Evolutionary conservation across 1,140 invertebrate genomes (phyloP).

Genomic region (Linepithema humile): DNA sequence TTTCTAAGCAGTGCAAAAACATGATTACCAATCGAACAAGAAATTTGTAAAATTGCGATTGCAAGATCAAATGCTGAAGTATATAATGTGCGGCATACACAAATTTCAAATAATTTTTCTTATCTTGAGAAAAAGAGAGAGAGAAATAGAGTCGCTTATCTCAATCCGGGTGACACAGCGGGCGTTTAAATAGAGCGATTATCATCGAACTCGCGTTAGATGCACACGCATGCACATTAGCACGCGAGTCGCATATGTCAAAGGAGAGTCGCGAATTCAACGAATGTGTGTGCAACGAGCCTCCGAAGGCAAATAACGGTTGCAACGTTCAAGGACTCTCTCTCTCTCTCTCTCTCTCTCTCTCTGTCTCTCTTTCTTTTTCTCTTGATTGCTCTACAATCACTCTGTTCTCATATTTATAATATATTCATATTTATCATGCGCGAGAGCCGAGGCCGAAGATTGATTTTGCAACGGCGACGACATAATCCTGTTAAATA

Average conservation of each 20-base stretch:
- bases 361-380: conserved; percentile 51
- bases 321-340: conserved; percentile 68
- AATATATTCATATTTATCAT: conserved; percentile 84
- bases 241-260: neutral
- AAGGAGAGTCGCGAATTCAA: neutral
- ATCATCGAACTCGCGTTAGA: conserved; percentile 32
- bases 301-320: conserved; percentile 78
- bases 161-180: neutral
- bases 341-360: conserved; percentile 52
- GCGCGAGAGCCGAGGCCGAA: conserved; percentile 72
- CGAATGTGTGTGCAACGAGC: conserved; percentile 67
- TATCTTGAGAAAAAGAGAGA: neutral
- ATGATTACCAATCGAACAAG: neutral
- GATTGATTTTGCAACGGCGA: conserved; percentile 61
- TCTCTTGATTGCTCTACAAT: conserved; percentile 63
- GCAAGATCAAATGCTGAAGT: neutral
- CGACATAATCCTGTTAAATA: conserved; percentile 46
- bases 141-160: neutral
- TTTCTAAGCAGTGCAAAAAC: no score
- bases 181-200: conserved; percentile 58
- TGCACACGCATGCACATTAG: neutral
- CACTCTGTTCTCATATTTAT: conserved; percentile 79
- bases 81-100: neutral
- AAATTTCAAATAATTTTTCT: conserved; percentile 33
- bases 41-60: neutral